Conservation (phyloP, 2,888 invertebrate species). For the Ennomos erosarius region DNA sequence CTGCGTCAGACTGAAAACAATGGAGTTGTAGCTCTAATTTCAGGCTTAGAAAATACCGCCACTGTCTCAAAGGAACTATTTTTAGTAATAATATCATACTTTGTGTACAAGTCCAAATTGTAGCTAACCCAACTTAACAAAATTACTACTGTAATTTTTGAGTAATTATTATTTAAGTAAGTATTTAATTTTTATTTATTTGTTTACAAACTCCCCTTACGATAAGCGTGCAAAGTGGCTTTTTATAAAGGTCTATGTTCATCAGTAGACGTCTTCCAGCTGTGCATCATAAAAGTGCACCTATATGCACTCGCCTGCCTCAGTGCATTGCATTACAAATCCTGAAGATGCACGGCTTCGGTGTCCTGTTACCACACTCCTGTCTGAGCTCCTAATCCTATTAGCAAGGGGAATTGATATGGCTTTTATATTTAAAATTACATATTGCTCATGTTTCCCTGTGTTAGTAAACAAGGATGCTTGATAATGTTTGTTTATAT, state of each 20-base stretch:
- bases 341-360: constrained; percentile 31
- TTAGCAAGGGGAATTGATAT: constrained; percentile 21
- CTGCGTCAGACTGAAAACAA: too few species aligned
- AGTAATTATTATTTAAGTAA: too few species aligned
- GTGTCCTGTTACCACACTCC: constrained; percentile 35
- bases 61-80: too few species aligned
- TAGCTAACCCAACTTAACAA: too few species aligned
- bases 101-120: too few species aligned
- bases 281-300: constrained; percentile 4
- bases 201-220: too few species aligned
- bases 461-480: too few species aligned
- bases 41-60: too few species aligned
- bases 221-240: background rate
- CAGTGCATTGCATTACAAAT: constrained; percentile 31
- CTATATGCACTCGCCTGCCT: background rate
- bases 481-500: background rate
- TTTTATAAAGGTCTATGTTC: constrained; percentile 4
- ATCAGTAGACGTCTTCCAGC: background rate
- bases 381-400: constrained; percentile 35
- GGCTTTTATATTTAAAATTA: background rate
- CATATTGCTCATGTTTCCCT: background rate
- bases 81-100: too few species aligned
- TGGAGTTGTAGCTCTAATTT: too few species aligned
- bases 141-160: too few species aligned
- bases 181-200: too few species aligned